Conservation (phyloP, 1,140 invertebrate species). For the Aphidius ervi region DNA sequence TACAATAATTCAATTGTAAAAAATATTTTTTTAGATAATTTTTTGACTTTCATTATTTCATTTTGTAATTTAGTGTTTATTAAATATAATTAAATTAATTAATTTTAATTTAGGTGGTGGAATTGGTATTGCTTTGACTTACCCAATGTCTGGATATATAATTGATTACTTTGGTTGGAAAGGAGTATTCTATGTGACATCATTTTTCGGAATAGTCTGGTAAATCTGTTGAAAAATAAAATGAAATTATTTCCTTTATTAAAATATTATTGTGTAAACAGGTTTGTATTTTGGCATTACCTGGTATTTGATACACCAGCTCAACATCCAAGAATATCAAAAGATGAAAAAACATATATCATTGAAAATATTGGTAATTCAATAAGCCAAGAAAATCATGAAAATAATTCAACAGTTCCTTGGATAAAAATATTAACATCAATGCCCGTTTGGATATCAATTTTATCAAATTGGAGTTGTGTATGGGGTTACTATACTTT, state of each 20-base stretch:
- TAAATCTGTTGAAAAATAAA: neutral
- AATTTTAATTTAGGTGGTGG: neutral
- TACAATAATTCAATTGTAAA: too few species aligned
- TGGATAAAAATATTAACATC: constrained; percentile 73
- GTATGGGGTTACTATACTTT: constrained; percentile 84
- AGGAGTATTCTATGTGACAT: constrained; percentile 10
- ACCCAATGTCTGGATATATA: constrained; percentile 9
- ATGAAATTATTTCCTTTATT: neutral
- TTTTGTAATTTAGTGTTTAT: neutral
- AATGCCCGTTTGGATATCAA: constrained; percentile 71
- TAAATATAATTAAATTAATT: constrained; percentile 1
- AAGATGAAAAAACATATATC: constrained; percentile 62
- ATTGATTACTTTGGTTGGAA: constrained; percentile 8
- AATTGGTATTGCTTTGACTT: constrained; percentile 15
- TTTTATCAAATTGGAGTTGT: constrained; percentile 71
- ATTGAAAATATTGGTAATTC: constrained; percentile 55
- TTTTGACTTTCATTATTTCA: too few species aligned
- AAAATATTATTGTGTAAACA: neutral
- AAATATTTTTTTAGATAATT: too few species aligned
- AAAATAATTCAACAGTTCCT: constrained; percentile 56
- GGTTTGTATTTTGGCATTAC: constrained; percentile 52
- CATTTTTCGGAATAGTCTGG: constrained; percentile 7
- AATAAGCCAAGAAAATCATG: constrained; percentile 35
- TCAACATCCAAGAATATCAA: constrained; percentile 70
- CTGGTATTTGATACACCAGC: constrained; percentile 65